Conservation (phyloP, 2,888 invertebrate genomes). For the Tuta absoluta region DNA sequence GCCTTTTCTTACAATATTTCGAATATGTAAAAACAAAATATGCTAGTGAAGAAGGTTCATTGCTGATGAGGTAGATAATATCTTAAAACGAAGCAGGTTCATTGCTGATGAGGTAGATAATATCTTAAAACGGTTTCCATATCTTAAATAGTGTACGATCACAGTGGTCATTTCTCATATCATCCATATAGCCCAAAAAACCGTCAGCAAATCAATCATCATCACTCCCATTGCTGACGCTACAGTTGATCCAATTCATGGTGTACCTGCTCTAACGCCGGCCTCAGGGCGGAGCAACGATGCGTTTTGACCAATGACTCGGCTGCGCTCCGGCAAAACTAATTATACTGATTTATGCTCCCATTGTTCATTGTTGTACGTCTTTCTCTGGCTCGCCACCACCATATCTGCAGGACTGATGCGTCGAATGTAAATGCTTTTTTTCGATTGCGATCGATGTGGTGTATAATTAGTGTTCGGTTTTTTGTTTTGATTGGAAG, state of each 20-base stretch:
- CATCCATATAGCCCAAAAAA: neutral
- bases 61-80: neutral
- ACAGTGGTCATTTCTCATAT: neutral
- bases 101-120: neutral
- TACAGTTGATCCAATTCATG: slow-evolving; percentile 69
- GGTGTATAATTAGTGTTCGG: slow-evolving; percentile 23
- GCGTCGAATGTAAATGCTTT: slow-evolving; percentile 29
- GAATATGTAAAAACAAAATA: too few relatives aligned
- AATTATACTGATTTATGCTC: slow-evolving; percentile 97
- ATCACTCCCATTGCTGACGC: slow-evolving; percentile 64
- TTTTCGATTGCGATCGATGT: slow-evolving; percentile 26
- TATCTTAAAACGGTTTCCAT: neutral
- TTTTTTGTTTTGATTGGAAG: slow-evolving; percentile 21
- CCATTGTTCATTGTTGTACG: slow-evolving; percentile 94
- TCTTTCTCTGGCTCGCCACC: slow-evolving; percentile 57
- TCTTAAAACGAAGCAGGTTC: neutral
- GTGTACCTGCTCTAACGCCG: slow-evolving; percentile 67
- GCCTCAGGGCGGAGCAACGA: slow-evolving; percentile 76
- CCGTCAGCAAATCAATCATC: slow-evolving; percentile 27
- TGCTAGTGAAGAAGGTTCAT: too few relatives aligned
- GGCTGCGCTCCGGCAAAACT: slow-evolving; percentile 85
- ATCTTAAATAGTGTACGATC: neutral
- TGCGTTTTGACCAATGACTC: slow-evolving; percentile 85
- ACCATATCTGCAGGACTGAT: slow-evolving; percentile 27
- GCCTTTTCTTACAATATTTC: neutral